These are phyloP conservation scores for Drosophila rellima DNA, from an alignment of 2,888 invertebrate genomes.

Conservation along the genomic window DNA sequence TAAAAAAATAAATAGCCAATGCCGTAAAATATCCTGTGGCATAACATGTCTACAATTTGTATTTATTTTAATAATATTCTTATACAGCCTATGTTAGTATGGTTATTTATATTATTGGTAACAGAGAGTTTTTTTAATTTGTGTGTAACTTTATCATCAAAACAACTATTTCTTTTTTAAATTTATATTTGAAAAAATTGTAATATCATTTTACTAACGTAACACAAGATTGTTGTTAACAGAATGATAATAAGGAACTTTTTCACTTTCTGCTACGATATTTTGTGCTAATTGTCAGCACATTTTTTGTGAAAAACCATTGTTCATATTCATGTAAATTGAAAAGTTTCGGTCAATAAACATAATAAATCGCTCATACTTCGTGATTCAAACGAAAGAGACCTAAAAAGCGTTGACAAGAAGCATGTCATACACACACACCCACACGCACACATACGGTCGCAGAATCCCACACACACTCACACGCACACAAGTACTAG, in stretches of 20 bases:
- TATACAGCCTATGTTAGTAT: neutral
- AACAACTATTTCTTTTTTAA: too few relatives aligned
- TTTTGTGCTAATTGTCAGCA: constrained; percentile 10
- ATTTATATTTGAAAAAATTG: too few relatives aligned
- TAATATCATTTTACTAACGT: neutral
- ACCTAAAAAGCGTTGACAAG: constrained; percentile 52
- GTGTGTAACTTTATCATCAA: too few relatives aligned
- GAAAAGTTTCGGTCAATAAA: constrained; percentile 71
- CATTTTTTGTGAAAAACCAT: constrained; percentile 44
- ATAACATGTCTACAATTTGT: neutral
- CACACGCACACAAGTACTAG: neutral
- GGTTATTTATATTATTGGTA: neutral
- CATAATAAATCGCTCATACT: constrained; percentile 38
- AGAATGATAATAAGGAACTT: neutral
- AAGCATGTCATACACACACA: constrained; percentile 33
- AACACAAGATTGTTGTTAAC: neutral
- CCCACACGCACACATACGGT: constrained; percentile 18
- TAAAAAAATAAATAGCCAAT: too few relatives aligned
- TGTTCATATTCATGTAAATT: constrained; percentile 53
- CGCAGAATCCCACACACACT: constrained; percentile 4
- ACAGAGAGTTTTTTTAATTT: too few relatives aligned
- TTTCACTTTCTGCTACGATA: neutral
- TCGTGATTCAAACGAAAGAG: constrained; percentile 19
- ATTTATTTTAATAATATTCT: neutral
- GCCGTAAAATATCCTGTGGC: too few relatives aligned